Evolutionary conservation across 2,113 vertebrate species (phyloP).

Genomic region (Leucosticte australis): DNA sequence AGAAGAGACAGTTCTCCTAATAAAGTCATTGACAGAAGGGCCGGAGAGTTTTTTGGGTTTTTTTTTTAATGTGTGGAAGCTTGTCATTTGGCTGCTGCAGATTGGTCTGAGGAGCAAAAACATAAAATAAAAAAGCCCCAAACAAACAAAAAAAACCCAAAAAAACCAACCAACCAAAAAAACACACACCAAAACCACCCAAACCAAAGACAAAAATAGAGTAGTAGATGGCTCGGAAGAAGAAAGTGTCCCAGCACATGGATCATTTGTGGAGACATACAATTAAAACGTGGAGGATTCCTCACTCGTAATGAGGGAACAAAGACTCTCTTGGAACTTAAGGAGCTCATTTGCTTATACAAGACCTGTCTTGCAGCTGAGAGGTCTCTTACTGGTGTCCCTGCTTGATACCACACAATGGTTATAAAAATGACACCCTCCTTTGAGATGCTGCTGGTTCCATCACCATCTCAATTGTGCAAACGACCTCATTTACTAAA

Average conservation of each 20-base stretch:
- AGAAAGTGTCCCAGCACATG: background rate
- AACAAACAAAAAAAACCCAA: background rate
- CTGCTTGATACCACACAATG: background rate
- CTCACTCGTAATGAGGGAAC: background rate
- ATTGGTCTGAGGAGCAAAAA: background rate
- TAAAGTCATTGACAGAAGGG: slow-evolving; percentile 1
- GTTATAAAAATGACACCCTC: background rate
- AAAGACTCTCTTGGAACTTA: background rate
- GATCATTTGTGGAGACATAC: background rate
- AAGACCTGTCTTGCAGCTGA: background rate
- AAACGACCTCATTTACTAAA: background rate
- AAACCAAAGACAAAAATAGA: background rate
- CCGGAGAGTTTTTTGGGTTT: background rate
- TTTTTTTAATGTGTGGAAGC: background rate
- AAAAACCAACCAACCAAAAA: background rate
- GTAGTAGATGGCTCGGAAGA: background rate
- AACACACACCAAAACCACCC: no score
- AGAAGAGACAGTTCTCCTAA: background rate
- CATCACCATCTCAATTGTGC: background rate
- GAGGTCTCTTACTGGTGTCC: background rate
- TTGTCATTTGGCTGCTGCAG: background rate
- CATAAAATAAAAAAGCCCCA: background rate
- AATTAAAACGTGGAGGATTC: background rate
- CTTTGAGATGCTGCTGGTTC: background rate
- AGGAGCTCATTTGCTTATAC: background rate